A percentile compares a stretch with the other conserved stretches of the same genome.
Evolutionary conservation across 2,113 vertebrate genomes (phyloP).

Genomic region (Vidua chalybeata): DNA sequence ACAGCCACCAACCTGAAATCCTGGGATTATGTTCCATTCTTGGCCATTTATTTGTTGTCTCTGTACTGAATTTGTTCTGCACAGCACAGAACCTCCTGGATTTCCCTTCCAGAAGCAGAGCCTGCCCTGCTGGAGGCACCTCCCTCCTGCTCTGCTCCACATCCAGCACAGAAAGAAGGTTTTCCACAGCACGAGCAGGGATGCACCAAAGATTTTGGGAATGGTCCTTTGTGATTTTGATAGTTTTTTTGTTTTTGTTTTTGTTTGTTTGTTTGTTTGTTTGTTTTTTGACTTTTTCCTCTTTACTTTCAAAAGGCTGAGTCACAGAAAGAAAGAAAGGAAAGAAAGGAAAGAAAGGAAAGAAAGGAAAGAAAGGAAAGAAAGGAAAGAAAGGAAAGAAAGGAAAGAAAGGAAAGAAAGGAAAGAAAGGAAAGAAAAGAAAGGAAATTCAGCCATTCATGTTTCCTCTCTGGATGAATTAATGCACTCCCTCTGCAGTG

Average conservation of each 20-base stretch:
- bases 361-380: too few relatives aligned
- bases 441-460: not conserved
- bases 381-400: not conserved
- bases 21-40: rapidly evolving
- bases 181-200: not conserved
- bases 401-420: too few relatives aligned
- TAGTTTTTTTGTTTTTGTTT: rapidly evolving
- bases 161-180: not conserved
- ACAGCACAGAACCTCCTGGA: not conserved
- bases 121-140: not conserved
- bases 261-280: too few relatives aligned
- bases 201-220: not conserved
- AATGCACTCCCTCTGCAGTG: not conserved
- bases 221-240: not conserved
- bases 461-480: not conserved
- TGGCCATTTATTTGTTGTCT: not conserved
- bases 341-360: not conserved
- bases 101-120: not conserved
- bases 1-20: not conserved
- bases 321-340: not conserved
- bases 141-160: not conserved
- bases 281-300: not conserved
- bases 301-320: not conserved
- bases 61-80: not conserved
- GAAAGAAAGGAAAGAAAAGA: not conserved